These are phyloP conservation scores for Cepphus grylle DNA, from an alignment of 2,113 vertebrate species.

Conservation along the genomic window DNA sequence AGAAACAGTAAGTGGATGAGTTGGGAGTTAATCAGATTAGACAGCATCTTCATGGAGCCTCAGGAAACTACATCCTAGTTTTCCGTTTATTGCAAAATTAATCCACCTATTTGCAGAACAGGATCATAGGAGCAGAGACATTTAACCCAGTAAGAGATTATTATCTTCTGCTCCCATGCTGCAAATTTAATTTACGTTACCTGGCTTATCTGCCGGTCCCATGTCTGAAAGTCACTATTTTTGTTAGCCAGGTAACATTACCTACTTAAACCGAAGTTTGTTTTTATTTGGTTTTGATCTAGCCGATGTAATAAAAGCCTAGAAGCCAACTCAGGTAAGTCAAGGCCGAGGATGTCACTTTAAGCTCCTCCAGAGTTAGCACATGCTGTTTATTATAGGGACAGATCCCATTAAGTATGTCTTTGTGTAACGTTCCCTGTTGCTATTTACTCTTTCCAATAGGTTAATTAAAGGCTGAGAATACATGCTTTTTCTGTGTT, in stretches of 20 bases:
- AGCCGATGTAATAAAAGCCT: background rate
- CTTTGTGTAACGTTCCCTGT: background rate
- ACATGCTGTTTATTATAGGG: background rate
- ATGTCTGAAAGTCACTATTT: background rate
- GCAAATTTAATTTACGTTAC: background rate
- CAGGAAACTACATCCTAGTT: background rate
- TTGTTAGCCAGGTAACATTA: background rate
- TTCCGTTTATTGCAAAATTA: slow-evolving; percentile 44
- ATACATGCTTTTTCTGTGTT: background rate
- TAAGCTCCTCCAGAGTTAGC: background rate
- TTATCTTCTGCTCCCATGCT: background rate
- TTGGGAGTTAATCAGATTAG: slow-evolving; percentile 17
- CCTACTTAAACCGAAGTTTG: background rate
- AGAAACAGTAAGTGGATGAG: background rate
- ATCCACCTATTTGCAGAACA: slow-evolving; percentile 17
- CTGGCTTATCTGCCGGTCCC: background rate
- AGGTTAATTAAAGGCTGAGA: background rate
- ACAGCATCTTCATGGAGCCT: background rate
- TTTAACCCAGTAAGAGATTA: background rate
- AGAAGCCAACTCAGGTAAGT: background rate
- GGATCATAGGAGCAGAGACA: background rate
- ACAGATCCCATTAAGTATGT: background rate
- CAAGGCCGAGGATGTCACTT: background rate
- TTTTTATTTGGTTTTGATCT: background rate
- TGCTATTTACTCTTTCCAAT: background rate